Conservation (phyloP, 2,888 invertebrate species). For the Stenchaetothrips biformis region DNA sequence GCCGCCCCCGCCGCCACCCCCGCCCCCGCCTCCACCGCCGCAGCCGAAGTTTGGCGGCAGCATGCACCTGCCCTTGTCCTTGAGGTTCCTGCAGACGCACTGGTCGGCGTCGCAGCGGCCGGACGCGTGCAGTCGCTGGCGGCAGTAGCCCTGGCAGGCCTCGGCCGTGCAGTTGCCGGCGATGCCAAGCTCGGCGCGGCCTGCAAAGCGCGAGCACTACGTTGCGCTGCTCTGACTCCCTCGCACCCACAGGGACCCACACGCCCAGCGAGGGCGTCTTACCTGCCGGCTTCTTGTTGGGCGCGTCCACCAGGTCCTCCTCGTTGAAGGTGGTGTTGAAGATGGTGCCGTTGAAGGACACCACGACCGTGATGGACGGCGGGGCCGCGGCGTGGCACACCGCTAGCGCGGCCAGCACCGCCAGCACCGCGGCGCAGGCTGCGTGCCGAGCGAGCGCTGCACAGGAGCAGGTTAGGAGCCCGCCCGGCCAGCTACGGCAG, state of each 20-base stretch:
- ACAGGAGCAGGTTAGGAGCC: neutral
- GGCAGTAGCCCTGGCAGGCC: neutral
- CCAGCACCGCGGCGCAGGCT: neutral
- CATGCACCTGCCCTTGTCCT: neutral
- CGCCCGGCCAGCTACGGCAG: too few relatives aligned
- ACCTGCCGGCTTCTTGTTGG: neutral
- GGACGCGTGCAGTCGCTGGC: neutral
- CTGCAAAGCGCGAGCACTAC: neutral
- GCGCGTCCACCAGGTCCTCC: neutral
- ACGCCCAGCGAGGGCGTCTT: neutral
- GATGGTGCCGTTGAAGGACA: too few relatives aligned
- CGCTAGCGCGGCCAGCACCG: neutral
- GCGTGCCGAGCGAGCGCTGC: neutral
- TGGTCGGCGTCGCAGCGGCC: neutral
- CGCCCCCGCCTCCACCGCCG: neutral
- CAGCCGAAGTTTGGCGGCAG: neutral
- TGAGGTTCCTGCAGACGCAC: neutral
- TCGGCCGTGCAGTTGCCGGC: neutral
- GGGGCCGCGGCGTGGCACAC: neutral
- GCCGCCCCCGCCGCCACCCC: neutral
- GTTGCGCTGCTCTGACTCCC: neutral
- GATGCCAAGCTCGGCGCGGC: neutral
- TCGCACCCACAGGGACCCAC: neutral
- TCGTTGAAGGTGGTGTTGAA: neutral
- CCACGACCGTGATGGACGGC: neutral